phyloP scores from a whole-genome alignment of 2,888 invertebrate genomes.

The Thecophora atra region DNA sequence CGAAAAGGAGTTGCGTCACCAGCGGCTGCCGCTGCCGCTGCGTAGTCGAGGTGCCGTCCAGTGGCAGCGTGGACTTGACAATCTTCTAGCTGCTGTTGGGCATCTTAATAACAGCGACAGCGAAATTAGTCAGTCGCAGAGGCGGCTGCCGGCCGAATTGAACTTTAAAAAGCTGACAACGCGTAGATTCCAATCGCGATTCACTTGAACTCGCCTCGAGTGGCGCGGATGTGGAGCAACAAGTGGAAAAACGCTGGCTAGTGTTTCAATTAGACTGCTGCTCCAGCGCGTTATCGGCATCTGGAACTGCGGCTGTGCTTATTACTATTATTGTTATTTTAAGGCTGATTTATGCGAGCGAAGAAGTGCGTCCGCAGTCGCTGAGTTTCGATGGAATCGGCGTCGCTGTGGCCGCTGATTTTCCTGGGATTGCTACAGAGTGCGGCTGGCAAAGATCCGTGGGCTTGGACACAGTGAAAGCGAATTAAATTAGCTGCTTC shows the following conservation, averaged over 20 bases:
- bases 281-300: background rate
- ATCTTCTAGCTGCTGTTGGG: slow-evolving; percentile 28
- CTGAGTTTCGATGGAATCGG: no score
- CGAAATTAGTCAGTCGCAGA: no score
- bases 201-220: background rate
- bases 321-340: no score
- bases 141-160: background rate
- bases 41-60: slow-evolving; percentile 22
- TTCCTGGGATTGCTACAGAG: no score
- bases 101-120: slow-evolving; percentile 19
- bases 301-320: background rate
- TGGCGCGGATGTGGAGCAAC: background rate
- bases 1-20: slow-evolving; percentile 19
- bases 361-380: no score
- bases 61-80: slow-evolving; percentile 19
- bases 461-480: no score
- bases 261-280: background rate
- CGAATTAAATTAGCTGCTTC: no score
- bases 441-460: no score
- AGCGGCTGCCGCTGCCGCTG: background rate
- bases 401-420: no score
- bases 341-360: no score
- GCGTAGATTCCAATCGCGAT: background rate
- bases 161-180: background rate
- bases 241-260: slow-evolving; percentile 9